Evolutionary conservation across 2,113 vertebrate genomes (phyloP), one percentile per base, ranked within the genome.

Genomic region (Hippocampus abdominalis): DNA sequence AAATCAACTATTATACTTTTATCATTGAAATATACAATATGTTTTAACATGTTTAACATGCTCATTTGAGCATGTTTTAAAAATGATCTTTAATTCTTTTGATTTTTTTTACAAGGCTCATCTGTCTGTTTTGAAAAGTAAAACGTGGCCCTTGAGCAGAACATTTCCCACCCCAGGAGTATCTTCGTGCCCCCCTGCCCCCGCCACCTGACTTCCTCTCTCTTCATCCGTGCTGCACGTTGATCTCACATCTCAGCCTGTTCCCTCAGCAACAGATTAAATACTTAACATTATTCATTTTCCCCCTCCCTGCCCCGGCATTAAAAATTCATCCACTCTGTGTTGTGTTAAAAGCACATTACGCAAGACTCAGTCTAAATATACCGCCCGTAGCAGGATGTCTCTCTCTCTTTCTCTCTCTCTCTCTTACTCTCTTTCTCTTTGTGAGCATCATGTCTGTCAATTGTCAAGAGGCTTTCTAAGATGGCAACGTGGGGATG

Each of bases 261-360:
- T 70, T 78, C 74, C 81, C 79, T 69, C 64, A 86, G 87, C 81
- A 90, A 85, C 74, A 90, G 87, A 92, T 90, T 89, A 90, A 88
- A 88, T 89, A 86, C 88, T 89, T 86, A 86, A 84, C 83, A 86
- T 87, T 84, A 73, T 87, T 84, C 79, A 71, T 84, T 84, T 84
- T 25, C 62, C 46, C 67, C 23, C 68, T 29, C 70, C 29, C 72
- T 49, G 81, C 36, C 68, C 74, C 54, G 67, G 87, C 83, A 88
- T 90, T 86, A 91, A 89, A 89, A 88, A 86, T 91, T 87, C 81
- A 92, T 92, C 83, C 79, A 81, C 81, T 88, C 80, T 82, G 73
- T 87, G 84, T 85, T 88, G 85, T 90, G 84, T 87, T 89, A 89
- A 91, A 91, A 91, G 90, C 86, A 87, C 77, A 84, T 92, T 92